Evolutionary conservation across 2,888 invertebrate genomes (phyloP).

Genomic region (Sympetrum striolatum): DNA sequence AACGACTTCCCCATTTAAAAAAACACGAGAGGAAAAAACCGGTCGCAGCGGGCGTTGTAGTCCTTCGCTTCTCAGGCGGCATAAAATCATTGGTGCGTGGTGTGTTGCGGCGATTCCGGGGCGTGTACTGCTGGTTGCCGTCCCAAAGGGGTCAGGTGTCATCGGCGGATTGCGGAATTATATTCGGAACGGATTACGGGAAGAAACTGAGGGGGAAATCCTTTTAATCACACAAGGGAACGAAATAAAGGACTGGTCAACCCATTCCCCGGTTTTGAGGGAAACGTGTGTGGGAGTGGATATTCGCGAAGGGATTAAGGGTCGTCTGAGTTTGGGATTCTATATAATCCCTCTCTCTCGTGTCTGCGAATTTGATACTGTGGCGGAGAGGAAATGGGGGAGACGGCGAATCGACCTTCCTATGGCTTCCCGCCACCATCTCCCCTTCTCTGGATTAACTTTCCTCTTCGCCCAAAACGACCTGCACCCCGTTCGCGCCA

Average conservation of each 20-base stretch:
- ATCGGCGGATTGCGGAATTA: no score
- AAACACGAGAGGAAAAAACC: neutral
- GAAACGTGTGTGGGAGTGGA: no score
- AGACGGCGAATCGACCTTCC: neutral
- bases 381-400: neutral
- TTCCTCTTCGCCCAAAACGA: neutral
- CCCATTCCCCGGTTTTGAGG: neutral
- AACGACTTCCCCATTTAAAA: neutral
- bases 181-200: neutral
- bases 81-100: neutral
- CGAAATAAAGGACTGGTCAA: neutral
- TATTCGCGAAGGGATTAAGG: neutral
- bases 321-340: neutral
- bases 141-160: no score
- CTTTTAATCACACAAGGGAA: conserved; percentile 8
- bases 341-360: neutral
- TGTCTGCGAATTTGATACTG: neutral
- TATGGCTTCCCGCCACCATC: neutral
- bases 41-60: neutral
- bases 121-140: neutral
- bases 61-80: neutral
- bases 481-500: no score
- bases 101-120: neutral
- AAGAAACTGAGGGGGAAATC: neutral
- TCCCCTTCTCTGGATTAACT: neutral